Percentiles rank a stretch among this genome's conserved stretches.
Conservation (phyloP, 2,888 invertebrate genomes). For the Megamerina dolium region DNA sequence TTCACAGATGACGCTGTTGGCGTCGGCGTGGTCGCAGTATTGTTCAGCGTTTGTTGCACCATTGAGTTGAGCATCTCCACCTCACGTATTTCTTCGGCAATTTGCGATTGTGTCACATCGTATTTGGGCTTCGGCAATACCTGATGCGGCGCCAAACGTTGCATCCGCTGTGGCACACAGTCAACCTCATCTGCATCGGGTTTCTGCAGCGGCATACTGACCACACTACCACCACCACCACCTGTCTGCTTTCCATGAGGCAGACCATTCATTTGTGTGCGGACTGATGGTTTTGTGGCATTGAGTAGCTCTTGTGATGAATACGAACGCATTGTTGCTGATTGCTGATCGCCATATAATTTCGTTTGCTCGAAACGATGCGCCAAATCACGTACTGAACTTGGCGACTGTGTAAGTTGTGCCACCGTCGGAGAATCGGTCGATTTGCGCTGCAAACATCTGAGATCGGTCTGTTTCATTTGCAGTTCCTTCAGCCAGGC, state of each 20-base stretch:
- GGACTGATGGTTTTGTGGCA: conserved; percentile 31
- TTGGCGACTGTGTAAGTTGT: conserved; percentile 26
- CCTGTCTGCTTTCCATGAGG: conserved; percentile 21
- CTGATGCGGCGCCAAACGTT: conserved; percentile 29
- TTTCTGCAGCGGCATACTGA: conserved; percentile 10
- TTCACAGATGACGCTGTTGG: conserved; percentile 35
- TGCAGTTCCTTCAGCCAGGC: conserved; percentile 74
- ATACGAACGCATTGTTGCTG: conserved; percentile 40
- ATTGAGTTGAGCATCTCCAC: conserved; percentile 55
- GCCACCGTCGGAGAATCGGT: conserved; percentile 24
- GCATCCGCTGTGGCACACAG: conserved; percentile 29
- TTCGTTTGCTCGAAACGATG: conserved; percentile 66
- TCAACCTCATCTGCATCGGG: conserved; percentile 40
- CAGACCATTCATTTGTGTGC: conserved; percentile 53
- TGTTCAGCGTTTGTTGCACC: conserved; percentile 53
- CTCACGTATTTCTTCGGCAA: conserved; percentile 55
- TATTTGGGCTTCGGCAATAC: conserved; percentile 42
- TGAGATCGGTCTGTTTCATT: conserved; percentile 66
- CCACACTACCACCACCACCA: conserved; percentile 1
- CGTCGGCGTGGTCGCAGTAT: conserved; percentile 15
- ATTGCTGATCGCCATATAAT: conserved; percentile 2
- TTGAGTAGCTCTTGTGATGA: conserved; percentile 44
- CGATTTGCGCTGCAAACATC: conserved; percentile 38
- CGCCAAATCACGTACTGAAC: conserved; percentile 68
- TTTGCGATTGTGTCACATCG: conserved; percentile 51